A percentile compares a stretch with the other conserved stretches of the same genome.
These are phyloP conservation scores for Serranus cabrilla DNA, from an alignment of 2,797 vertebrate genomes.

Conservation along the genomic window DNA sequence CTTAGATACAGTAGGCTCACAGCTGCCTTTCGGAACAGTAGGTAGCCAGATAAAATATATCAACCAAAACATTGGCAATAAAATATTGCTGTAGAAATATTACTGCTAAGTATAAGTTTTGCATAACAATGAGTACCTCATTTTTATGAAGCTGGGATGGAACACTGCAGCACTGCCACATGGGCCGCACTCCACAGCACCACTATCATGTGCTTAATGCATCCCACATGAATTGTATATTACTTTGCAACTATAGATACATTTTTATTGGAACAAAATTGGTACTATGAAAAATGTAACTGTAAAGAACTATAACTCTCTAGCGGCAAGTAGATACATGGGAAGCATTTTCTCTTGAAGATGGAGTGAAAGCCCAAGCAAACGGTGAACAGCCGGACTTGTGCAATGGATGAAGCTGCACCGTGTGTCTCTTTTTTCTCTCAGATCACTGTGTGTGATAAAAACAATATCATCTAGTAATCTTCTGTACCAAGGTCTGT, in stretches of 20 bases:
- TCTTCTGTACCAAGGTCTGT: constrained; percentile 60
- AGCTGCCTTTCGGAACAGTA: constrained; percentile 12
- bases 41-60: constrained; percentile 30
- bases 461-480: constrained; percentile 62
- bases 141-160: not conserved
- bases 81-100: constrained; percentile 10
- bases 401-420: constrained; percentile 23
- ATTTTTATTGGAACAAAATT: constrained; percentile 10
- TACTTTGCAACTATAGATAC: constrained; percentile 1
- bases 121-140: constrained; percentile 11
- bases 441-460: constrained; percentile 54
- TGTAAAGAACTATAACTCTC: constrained; percentile 25
- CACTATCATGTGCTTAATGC: not conserved
- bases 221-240: not conserved
- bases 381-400: not conserved
- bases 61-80: constrained; percentile 32
- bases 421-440: constrained; percentile 7
- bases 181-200: not conserved
- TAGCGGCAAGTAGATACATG: constrained; percentile 1
- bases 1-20: not conserved
- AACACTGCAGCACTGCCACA: not conserved
- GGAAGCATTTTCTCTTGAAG: constrained; percentile 17
- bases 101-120: constrained; percentile 20
- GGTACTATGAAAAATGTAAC: not conserved
- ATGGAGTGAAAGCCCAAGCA: constrained; percentile 24